phyloP scores from a whole-genome alignment of 2,888 invertebrate species.

The Troilus luridus region DNA sequence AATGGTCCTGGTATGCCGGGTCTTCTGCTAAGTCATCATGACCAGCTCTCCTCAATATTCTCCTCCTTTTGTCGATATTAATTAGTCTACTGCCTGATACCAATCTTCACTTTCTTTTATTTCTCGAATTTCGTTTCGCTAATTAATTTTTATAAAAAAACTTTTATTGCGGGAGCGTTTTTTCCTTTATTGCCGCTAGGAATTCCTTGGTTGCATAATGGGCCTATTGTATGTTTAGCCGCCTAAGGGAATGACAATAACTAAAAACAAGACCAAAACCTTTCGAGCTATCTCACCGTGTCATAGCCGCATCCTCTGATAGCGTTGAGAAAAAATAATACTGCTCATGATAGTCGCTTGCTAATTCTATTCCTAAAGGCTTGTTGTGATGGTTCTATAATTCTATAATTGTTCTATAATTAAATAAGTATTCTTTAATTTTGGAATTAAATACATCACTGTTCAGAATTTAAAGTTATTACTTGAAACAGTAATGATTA shows the following conservation, averaged over 20 bases:
- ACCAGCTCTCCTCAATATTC: not conserved
- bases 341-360: not conserved
- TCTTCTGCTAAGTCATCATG: not conserved
- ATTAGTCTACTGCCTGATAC: not conserved
- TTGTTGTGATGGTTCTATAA: not conserved
- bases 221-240: slow-evolving; percentile 22
- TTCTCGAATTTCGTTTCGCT: not conserved
- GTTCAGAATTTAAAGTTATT: too few relatives aligned
- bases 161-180: not conserved
- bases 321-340: not conserved
- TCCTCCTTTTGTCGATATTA: slow-evolving; percentile 25
- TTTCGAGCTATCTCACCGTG: slow-evolving; percentile 12
- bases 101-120: not conserved
- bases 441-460: too few relatives aligned
- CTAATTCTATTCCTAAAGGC: not conserved
- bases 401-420: too few relatives aligned
- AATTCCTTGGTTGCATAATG: not conserved
- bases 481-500: too few relatives aligned
- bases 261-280: slow-evolving; percentile 37
- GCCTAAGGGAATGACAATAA: slow-evolving; percentile 35
- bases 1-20: slow-evolving; percentile 1
- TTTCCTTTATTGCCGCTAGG: slow-evolving; percentile 23
- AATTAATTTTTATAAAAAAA: not conserved
- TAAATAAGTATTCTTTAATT: too few relatives aligned
- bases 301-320: slow-evolving; percentile 25